Base-by-base conservation (phyloP, 2,113 vertebrate species). In the Pseudorectes ferrugineus region DNA sequence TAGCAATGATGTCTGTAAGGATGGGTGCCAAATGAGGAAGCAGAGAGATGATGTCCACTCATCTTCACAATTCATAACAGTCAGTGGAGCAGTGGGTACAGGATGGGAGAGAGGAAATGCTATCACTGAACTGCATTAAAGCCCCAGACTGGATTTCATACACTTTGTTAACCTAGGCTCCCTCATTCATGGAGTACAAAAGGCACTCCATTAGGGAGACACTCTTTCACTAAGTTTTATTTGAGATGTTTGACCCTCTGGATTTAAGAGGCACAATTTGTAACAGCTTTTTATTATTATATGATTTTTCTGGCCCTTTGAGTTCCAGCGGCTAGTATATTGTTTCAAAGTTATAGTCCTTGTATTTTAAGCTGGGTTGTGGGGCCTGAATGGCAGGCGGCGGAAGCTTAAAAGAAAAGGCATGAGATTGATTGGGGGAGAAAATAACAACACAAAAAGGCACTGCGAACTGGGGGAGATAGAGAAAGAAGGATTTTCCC, bases 21-120 rank as follows among this genome's bases (percentile, higher is more conserved):
- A 97, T 93, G 95, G 89, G 95, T 97, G 98, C 97, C 98, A 98
- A 97, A 97, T 97, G 98, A 98, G 97, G 97, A 98, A 98, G 97
- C 95, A 59, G 96, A 95, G 94, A 96, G 97, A 98, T 97, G 97
- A 96, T 97, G 97, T 97, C 97, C 97, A 96, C 97, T 98, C 97
- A 97, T 97, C 96, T 97, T 97, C 93, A 84, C 98, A 97, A 97
- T 98, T 98, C 97, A 98, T 98, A 98, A 96, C 89, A 96, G 92
- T 92, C 95, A 65, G 93, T 87, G 96, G 95, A 96, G 88, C 2
- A 67, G 74, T 97, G 95, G 93, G 90, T 95, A 93, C 96, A 97
- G 97, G 97, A 97, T 97, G 96, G 93, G 85, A 97, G 94, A 95
- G 96, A 98, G 97, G 98, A 98, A 98, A 97, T 88, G 97, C 96